Base-by-base conservation (phyloP, 2,888 invertebrate species). In the Lamellibrachia satsuma region DNA sequence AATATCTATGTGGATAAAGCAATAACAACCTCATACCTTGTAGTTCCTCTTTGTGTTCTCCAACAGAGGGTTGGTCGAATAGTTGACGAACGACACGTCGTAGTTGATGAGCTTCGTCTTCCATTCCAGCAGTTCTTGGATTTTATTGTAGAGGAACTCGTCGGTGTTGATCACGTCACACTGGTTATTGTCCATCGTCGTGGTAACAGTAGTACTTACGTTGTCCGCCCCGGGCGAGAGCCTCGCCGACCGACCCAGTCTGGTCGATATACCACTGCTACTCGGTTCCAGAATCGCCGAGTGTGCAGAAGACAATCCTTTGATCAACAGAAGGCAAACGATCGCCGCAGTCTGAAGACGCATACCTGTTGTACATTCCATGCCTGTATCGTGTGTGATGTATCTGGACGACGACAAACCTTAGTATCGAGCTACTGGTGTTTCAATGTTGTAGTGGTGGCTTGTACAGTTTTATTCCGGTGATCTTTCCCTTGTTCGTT, bases 91-190 rank as follows among this genome's bases (percentile, higher is more conserved):
- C 90, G 9, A 51, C 22, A 94, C 39, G 90, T 93, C 91, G 92
- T 94, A 94, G 52, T 94, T 93, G 90, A 94, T 93, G 55, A 94
- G 93, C 11, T 94, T 94, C 52, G 91, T 92, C 57, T 92, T 91
- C 57, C 91, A 75, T 4, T 60, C 55, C 6, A 93, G 51, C 92
- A 92, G 51, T 8, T 93, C 52, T 39, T n/a, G 22, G 39, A 93
- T 92, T 22, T 90, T 55, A 52, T 91, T 91, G 93, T 92, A 60
- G 75, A 93, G 90, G 55, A 52, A 93, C 4, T 90, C 91, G 60
- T 93, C 93, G 7, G 55, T 90, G 39, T 92, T 90, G 22, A 7
- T n/a, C 7, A 93, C 11, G 22, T 51, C 22, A 52, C 93, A 93
- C 51, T 91, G 11, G 91, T 90, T n/a, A 90, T 3, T 90, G 90